These are phyloP conservation scores for Epistrophe eligans DNA, from an alignment of 2,888 invertebrate genomes.

Conservation along the genomic window DNA sequence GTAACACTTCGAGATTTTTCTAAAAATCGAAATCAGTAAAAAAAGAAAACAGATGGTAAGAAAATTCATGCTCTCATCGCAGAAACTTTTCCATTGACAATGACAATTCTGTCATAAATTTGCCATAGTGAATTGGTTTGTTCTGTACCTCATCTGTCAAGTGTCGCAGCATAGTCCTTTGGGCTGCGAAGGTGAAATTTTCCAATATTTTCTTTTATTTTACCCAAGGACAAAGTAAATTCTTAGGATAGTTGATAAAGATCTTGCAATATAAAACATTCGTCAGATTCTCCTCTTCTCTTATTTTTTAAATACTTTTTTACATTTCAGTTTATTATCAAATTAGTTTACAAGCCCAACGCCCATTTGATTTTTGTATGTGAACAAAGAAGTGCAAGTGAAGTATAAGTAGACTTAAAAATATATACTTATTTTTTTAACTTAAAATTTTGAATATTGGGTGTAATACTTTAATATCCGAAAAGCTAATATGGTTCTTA, in stretches of 20 bases:
- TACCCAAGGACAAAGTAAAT: neutral
- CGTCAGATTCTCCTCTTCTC: neutral
- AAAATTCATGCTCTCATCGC: conserved; percentile 11
- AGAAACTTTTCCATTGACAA: conserved; percentile 49
- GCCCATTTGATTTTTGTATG: conserved; percentile 4
- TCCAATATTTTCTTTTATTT: neutral
- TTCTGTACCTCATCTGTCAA: neutral
- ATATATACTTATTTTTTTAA: too few relatives aligned
- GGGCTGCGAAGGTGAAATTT: neutral
- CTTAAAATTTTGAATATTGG: too few relatives aligned
- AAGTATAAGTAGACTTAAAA: neutral
- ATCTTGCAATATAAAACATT: neutral
- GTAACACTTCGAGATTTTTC: conserved; percentile 34
- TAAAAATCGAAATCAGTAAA: neutral
- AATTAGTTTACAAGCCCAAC: neutral
- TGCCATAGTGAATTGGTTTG: conserved; percentile 44
- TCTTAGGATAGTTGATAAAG: neutral
- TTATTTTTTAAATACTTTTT: neutral
- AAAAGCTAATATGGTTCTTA: too few relatives aligned
- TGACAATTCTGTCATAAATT: conserved; percentile 55
- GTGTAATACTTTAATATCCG: too few relatives aligned
- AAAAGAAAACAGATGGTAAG: conserved; percentile 55
- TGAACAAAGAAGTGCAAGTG: conserved; percentile 25
- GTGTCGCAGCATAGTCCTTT: neutral
- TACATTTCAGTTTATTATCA: neutral